Conservation (phyloP, 2,888 invertebrate genomes). For the Willowsia nigromaculata region DNA sequence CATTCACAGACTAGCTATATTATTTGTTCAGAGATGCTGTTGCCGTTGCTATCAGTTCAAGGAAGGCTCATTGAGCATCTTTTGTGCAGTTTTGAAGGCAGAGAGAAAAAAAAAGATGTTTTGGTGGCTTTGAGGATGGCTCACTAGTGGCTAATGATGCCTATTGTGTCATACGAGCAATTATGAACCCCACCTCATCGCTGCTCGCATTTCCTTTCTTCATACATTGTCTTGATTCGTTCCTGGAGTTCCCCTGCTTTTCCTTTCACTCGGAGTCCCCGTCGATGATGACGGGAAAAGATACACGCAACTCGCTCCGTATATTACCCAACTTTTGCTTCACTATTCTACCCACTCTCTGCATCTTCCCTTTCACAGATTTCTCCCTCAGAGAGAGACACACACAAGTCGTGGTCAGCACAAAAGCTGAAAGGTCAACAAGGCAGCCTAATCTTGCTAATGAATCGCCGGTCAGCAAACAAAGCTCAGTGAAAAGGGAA, state of each 20-base stretch:
- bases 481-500: not conserved
- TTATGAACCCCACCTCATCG: constrained; percentile 53
- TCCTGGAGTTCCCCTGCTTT: not conserved
- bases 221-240: not conserved
- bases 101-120: not conserved
- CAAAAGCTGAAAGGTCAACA: not conserved
- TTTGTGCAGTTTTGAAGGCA: not conserved
- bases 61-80: no score
- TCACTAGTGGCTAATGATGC: constrained; percentile 56
- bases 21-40: no score
- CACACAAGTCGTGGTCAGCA: not conserved
- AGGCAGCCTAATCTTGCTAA: not conserved
- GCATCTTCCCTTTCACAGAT: not conserved
- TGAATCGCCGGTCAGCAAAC: no score
- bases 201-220: not conserved
- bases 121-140: not conserved
- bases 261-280: constrained; percentile 16
- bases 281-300: not conserved
- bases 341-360: not conserved
- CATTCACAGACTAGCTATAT: not conserved
- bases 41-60: no score
- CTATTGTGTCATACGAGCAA: constrained; percentile 64
- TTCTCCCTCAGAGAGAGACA: not conserved
- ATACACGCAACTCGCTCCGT: not conserved
- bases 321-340: not conserved